These are phyloP conservation scores for Hypolimnas misippus DNA, from an alignment of 2,888 invertebrate species.

Conservation along the genomic window DNA sequence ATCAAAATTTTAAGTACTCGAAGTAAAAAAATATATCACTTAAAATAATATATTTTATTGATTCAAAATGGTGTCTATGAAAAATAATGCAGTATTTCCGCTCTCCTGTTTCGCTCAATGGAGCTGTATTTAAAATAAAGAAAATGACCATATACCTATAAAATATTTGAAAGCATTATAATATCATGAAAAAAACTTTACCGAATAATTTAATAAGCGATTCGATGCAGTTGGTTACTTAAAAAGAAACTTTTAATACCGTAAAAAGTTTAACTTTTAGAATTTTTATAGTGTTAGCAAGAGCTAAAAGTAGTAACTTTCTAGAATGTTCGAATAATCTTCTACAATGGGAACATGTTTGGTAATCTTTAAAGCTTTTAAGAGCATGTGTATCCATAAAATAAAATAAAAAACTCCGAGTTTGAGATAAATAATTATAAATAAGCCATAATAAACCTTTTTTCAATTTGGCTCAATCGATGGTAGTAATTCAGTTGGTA, in stretches of 20 bases:
- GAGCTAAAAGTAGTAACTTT: slow-evolving; percentile 1
- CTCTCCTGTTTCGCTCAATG: too few species aligned
- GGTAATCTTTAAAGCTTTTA: neutral
- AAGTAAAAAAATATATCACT: too few species aligned
- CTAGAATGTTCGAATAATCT: neutral
- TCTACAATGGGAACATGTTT: neutral
- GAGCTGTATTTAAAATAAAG: too few species aligned
- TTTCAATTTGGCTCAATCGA: too few species aligned
- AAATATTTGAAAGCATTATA: neutral
- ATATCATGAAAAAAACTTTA: neutral
- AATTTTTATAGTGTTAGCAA: slow-evolving; percentile 17
- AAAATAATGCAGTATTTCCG: too few species aligned
- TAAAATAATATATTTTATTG: too few species aligned
- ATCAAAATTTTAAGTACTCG: too few species aligned
- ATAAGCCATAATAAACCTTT: too few species aligned
- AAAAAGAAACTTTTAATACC: neutral
- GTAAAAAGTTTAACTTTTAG: slow-evolving; percentile 6
- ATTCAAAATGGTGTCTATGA: too few species aligned
- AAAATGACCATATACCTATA: too few species aligned
- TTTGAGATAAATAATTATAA: too few species aligned
- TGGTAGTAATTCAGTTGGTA: too few species aligned
- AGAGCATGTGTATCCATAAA: neutral
- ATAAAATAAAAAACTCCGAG: neutral
- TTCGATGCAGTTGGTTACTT: neutral
- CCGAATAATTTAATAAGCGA: neutral